phyloP scores from a whole-genome alignment of 2,888 invertebrate species.

The Himalopsyche tibetana region DNA sequence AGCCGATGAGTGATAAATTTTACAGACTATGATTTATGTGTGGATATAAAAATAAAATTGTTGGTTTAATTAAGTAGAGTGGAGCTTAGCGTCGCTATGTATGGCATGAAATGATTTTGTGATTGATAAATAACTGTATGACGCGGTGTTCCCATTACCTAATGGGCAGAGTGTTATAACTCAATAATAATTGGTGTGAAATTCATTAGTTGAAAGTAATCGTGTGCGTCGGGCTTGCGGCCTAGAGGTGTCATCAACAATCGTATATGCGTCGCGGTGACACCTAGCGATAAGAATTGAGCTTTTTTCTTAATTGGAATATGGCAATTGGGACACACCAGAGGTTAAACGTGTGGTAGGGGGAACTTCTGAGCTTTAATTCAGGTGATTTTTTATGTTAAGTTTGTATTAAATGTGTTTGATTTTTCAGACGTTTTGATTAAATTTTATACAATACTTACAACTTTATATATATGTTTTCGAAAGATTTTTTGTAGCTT shows the following conservation, averaged over 20 bases:
- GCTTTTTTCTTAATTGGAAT: conserved; percentile 17
- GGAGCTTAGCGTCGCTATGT: background rate
- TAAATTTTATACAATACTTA: too few species aligned
- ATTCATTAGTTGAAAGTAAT: conserved; percentile 18
- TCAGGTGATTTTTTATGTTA: background rate
- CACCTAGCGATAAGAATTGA: conserved; percentile 13
- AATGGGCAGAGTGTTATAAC: conserved; percentile 4
- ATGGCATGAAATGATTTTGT: conserved; percentile 1
- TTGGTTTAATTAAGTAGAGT: conserved; percentile 1
- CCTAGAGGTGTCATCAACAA: conserved; percentile 4
- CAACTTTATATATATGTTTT: too few species aligned
- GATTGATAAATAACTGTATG: conserved; percentile 16
- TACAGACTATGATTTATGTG: background rate
- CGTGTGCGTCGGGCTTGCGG: conserved; percentile 10
- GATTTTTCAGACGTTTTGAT: too few species aligned
- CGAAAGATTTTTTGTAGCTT: too few species aligned
- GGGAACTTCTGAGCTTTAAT: background rate
- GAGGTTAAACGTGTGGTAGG: background rate
- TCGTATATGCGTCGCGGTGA: background rate
- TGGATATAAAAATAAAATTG: background rate
- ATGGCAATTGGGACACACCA: background rate
- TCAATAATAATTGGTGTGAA: conserved; percentile 26
- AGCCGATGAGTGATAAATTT: background rate
- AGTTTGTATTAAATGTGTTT: background rate
- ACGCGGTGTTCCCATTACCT: background rate